Evolutionary conservation across 2,797 vertebrate genomes (phyloP), one percentile per base, ranked within the genome.

Genomic region (Acestrorhynchus altus): DNA sequence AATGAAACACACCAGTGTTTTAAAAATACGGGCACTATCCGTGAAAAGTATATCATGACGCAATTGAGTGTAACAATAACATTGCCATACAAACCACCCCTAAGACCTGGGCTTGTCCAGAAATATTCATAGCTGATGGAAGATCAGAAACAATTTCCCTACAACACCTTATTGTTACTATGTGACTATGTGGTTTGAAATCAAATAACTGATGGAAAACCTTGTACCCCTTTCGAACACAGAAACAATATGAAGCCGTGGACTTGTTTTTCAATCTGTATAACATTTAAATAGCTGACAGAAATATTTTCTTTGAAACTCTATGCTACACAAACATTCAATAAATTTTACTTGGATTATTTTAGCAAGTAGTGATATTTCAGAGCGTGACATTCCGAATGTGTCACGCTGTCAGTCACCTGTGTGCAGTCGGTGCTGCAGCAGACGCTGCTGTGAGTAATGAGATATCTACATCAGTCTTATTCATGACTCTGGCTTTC

Each of bases 321-420:
- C 3, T 31, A 40, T 1, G 35, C 60, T 63, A 12, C 31, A 63
- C 60, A 51, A 68, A 31, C 46, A 16, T 28, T 20, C 26, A 31
- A 51, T 68, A 26, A 42, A 65, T 24, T 66, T 59, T 1, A 26
- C n/a, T 44, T 22, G 39, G 61, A 64, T 66, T 46, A 46, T 46
- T 66, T 66, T 46, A 47, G 64, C 20, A 46, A 44, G 24, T 18
- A 51, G 26, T 51, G 65, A 18, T 16, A n/a, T 51, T 44, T 68
- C n/a, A 11, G 46, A 51, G 65, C n/a, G 26, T 68, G 63, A 46
- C 65, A 49, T 40, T 67, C 24, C 8, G 46, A 49, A 31, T 46
- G 39, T 65, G 35, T 65, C 63, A 46, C 18, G 28, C 60, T 63
- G 60, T 63, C 60, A 39, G 60, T 63, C 64, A 65, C 22, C 18